These are phyloP conservation scores for Hormiphora californensis DNA, from an alignment of 37 sponge, comb jelly and placozoan genomes.

Conservation along the genomic window DNA sequence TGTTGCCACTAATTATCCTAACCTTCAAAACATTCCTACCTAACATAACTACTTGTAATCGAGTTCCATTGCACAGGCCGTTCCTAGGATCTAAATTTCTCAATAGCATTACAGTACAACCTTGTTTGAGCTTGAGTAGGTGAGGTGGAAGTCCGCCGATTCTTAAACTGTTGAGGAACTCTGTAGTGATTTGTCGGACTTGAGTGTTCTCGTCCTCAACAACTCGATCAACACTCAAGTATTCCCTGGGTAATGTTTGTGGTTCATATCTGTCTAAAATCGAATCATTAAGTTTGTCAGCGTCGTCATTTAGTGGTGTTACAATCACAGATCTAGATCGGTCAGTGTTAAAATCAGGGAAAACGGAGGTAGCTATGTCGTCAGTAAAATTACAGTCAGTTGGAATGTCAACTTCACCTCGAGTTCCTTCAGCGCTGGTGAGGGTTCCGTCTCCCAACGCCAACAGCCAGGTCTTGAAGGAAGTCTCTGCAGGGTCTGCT, in stretches of 20 bases:
- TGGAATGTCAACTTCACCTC: neutral
- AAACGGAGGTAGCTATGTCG: neutral
- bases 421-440: neutral
- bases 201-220: neutral
- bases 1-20: neutral
- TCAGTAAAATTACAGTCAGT: neutral
- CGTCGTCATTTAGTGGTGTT: slow-evolving; percentile 8
- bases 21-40: slow-evolving; percentile 12
- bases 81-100: slow-evolving; percentile 47
- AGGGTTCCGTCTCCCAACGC: neutral
- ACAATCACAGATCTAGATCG: neutral
- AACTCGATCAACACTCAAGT: neutral
- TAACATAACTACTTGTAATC: neutral
- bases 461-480: neutral
- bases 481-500: neutral
- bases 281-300: neutral
- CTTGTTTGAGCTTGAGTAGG: neutral
- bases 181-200: neutral
- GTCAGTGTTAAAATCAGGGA: neutral
- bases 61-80: slow-evolving; percentile 52
- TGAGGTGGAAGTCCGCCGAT: slow-evolving; percentile 47
- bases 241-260: neutral
- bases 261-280: neutral
- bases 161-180: slow-evolving; percentile 46
- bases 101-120: neutral